These are phyloP conservation scores for Etheostoma cragini DNA, from an alignment of 2,113 vertebrate genomes.

Conservation along the genomic window DNA sequence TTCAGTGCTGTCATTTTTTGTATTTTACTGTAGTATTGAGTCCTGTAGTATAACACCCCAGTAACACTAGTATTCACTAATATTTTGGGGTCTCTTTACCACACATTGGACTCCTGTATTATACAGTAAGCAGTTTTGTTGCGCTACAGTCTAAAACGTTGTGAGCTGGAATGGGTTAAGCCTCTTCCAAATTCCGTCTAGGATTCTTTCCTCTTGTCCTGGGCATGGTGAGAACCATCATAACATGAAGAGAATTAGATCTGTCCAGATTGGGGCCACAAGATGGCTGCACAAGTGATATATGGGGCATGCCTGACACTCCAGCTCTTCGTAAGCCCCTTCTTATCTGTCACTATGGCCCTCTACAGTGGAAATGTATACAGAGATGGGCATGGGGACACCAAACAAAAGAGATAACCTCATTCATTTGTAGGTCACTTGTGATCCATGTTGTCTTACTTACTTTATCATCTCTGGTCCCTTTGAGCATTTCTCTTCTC, in stretches of 20 bases:
- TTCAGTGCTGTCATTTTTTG: not conserved
- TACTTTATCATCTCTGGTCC: slow-evolving; percentile 15
- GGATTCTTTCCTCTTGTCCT: slow-evolving; percentile 51
- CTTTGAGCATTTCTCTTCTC: slow-evolving; percentile 16
- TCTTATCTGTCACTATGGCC: slow-evolving; percentile 53
- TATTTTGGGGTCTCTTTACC: not conserved
- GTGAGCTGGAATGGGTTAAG: slow-evolving; percentile 46
- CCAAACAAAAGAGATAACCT: slow-evolving; percentile 58
- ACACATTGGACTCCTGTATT: not conserved
- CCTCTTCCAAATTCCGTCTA: slow-evolving; percentile 49
- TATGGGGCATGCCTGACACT: slow-evolving; percentile 51
- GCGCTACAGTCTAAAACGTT: slow-evolving; percentile 4
- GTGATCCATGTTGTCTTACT: slow-evolving; percentile 40
- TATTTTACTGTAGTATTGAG: not conserved
- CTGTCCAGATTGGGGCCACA: slow-evolving; percentile 69
- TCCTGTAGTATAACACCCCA: not conserved
- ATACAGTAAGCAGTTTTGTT: slow-evolving; percentile 5
- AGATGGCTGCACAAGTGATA: slow-evolving; percentile 70
- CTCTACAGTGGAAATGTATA: slow-evolving; percentile 48
- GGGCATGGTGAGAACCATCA: slow-evolving; percentile 63
- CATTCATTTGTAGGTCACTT: slow-evolving; percentile 43
- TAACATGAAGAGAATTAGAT: slow-evolving; percentile 67
- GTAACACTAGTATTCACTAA: not conserved
- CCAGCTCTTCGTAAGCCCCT: slow-evolving; percentile 52
- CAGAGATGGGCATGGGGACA: slow-evolving; percentile 22